Conservation (phyloP, 1,140 invertebrate genomes). For the Nylanderia fulva region DNA sequence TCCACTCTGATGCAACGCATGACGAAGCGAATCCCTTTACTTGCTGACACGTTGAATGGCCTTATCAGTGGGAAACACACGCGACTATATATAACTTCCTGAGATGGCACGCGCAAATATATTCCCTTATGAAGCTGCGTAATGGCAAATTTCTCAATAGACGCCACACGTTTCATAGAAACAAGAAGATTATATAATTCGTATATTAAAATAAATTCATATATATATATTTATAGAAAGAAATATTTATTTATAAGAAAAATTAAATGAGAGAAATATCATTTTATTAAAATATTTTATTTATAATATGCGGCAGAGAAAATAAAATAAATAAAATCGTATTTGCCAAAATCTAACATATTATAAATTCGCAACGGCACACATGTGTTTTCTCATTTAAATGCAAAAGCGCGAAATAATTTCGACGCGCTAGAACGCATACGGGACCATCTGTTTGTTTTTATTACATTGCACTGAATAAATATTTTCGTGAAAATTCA, state of each 20-base stretch:
- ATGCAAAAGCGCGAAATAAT: slow-evolving; percentile 21
- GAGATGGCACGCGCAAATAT: slow-evolving; percentile 65
- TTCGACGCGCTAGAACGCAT: background rate
- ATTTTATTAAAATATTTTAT: slow-evolving; percentile 13
- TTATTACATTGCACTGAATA: slow-evolving; percentile 24
- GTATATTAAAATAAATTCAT: too few relatives aligned
- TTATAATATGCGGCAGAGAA: slow-evolving; percentile 18
- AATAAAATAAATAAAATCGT: background rate
- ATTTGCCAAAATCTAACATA: background rate
- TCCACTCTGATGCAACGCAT: slow-evolving; percentile 65
- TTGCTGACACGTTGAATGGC: slow-evolving; percentile 73
- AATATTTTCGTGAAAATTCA: slow-evolving; percentile 44
- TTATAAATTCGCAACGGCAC: slow-evolving; percentile 33
- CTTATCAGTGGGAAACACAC: slow-evolving; percentile 79
- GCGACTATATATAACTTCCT: slow-evolving; percentile 66
- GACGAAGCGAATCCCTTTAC: slow-evolving; percentile 76
- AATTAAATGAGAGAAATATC: background rate
- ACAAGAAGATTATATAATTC: background rate
- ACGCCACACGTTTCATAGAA: background rate
- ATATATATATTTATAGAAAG: slow-evolving; percentile 42
- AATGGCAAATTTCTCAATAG: slow-evolving; percentile 35
- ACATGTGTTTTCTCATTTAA: background rate
- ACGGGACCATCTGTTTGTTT: slow-evolving; percentile 19
- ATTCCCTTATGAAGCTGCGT: slow-evolving; percentile 54
- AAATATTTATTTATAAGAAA: background rate